Conservation (phyloP, 2,113 vertebrate species). For the Uropsilus gracilis region DNA sequence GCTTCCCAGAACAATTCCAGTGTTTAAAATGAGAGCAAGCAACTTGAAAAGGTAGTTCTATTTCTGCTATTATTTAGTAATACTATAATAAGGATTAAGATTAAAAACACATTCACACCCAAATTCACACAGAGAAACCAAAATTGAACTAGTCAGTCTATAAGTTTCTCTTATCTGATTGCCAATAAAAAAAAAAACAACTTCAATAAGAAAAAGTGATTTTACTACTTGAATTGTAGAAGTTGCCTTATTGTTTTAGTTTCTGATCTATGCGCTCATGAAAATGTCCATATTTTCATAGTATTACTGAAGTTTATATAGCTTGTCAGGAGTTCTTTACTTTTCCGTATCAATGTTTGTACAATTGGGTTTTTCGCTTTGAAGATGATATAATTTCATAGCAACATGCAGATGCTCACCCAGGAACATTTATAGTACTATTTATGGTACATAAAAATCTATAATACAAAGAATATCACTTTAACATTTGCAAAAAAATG, state of each 20-base stretch:
- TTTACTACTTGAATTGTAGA: constrained; percentile 90
- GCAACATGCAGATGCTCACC: constrained; percentile 92
- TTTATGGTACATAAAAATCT: too few species aligned
- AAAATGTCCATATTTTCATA: constrained; percentile 91
- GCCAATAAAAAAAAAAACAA: constrained; percentile 59
- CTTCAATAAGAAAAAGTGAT: constrained; percentile 91
- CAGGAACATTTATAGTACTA: constrained; percentile 69
- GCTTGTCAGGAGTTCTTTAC: constrained; percentile 88
- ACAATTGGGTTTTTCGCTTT: constrained; percentile 81
- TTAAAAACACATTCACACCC: too few species aligned
- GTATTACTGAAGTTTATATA: constrained; percentile 89
- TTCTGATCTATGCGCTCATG: constrained; percentile 88
- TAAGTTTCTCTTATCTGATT: background rate
- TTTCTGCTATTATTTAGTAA: background rate
- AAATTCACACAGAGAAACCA: background rate
- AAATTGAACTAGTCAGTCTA: background rate
- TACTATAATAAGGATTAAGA: background rate
- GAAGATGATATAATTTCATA: constrained; percentile 89
- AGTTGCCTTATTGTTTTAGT: constrained; percentile 90
- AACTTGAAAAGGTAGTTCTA: background rate
- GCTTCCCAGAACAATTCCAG: background rate
- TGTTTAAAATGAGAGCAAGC: background rate
- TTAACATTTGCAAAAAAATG: background rate
- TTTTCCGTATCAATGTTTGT: constrained; percentile 83
- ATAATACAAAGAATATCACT: background rate